Evolutionary conservation across 2,888 invertebrate species (phyloP), one percentile per base, ranked within the genome.

Genomic region (Standfussiana lucernea): DNA sequence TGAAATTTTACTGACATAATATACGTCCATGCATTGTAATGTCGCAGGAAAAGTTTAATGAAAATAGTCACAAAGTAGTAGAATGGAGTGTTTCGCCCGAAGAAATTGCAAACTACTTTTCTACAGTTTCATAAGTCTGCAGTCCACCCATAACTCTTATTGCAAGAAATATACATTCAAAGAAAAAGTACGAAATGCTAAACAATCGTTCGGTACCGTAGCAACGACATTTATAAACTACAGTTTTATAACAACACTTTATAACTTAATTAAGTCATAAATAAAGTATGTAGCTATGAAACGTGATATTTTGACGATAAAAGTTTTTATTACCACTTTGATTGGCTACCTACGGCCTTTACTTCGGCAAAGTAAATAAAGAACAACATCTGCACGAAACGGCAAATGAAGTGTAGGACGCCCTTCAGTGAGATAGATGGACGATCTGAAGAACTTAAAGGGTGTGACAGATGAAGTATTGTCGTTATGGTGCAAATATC

Each of bases 21-120:
- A 68, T 35, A 71, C n/a, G 5, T 65, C 53, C 73, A 83, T 70
- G 75, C 56, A 83, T 83, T 74, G 45, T 78, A 74, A 80, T 74
- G 32, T 72, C 37, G 74, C 50, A 67, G 69, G 56, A 45, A 80
- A 82, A 80, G 65, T 86, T 87, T 75, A 84, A 87, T 86, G 79
- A 82, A 86, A 84, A 86, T 83, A 80, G 75, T 86, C 69, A 77
- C 73, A 79, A 85, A 81, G 78, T 72, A 79, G 65, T 65, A 71
- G 42, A 80, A 75, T 64, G 15, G 37, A 76, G 76, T 79, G 64
- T 79, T 80, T 73, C 72, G 66, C 62, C 35, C 45, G 75, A 70
- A 82, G 79, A 84, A 80, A 87, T 77, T 74, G 78, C 59, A 74
- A 87, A 82, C 71, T 80, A 77, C 80, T 77, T 76, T 74, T 28